Base-by-base conservation (phyloP, 2,113 vertebrate genomes). In the Chunga burmeisteri region DNA sequence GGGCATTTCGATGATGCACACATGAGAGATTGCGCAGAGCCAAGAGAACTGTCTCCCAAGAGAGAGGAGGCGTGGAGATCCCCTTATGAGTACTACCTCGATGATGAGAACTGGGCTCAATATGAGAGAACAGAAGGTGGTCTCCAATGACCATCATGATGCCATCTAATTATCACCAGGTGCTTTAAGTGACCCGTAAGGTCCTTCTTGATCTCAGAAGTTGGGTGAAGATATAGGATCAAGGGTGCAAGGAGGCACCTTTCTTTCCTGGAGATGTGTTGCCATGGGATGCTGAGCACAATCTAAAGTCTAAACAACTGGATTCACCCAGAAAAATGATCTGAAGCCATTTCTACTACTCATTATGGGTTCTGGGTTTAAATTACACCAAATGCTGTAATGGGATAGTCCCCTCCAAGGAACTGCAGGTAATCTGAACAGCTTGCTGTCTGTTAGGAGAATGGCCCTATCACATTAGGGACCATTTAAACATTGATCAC, bases 21-120 rank as follows among this genome's bases (percentile, higher is more conserved):
- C 2, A 38, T 38, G 4, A 55, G 29, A 70, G 40, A 40, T 18
- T 20, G 29, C 6, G 6, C 16, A 1, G 32, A 65, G 71, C 23
- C 4, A 1, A 14, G 63, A 6, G 34, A 70, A 10, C 5, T 4
- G 4, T 34, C 15, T 44, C 58, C 50, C 59, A 36, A 11, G 17
- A 11, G 68, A 30, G 46, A 22, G 40, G 22, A 19, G 30, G 14
- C 3, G 3, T 0, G 2, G 19, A 53, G 38, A 40, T 11, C 29
- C 50, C 40, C 32, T 36, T 7, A 17, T 0, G 0, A 8, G 4
- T 4, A 7, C 16, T 19, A 59, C 53, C 61, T 32, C 13, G 2
- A 3, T 0, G 3, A 26, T n/a, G 32, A 65, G n/a, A 12, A 44
- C 49, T 16, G 47, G 40, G 47, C 26, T 75, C 30, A 6, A 3